Evolutionary conservation across 2,888 invertebrate genomes (phyloP), one percentile per base, ranked within the genome.

Genomic region (Syrista parreyssii): DNA sequence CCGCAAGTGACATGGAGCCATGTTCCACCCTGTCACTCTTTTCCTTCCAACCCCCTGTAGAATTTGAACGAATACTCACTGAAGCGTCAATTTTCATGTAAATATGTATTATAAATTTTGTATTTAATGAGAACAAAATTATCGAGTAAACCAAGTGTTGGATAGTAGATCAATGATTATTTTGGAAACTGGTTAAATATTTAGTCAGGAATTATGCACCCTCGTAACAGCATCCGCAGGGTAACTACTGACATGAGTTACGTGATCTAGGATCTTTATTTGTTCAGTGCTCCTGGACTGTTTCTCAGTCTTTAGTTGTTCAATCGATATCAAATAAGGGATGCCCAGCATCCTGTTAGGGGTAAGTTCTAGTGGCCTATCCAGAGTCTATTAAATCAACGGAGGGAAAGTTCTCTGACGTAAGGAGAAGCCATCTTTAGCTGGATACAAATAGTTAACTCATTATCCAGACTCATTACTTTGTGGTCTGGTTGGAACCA

Each of bases 181-280:
- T 74, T 35, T 23, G 76, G 71, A 76, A 1, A 32, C 76, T 79
- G 75, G n/a, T 72, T 74, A 82, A 84, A 83, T 85, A 82, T 84
- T 85, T 85, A 82, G 68, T 74, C 75, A 75, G 40, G 68, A 76
- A 81, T 83, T 84, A 80, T 82, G 80, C 78, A 83, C 79, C 82
- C 82, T 75, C 55, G 32, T 75, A 23, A n/a, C 40, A 55, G 55
- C 23, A 23, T 23, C 55, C 9, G 55, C 55, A 55, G 55, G 55
- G 55, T 23, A 9, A 23, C 23, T 55, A 23, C 55, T 23, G 55
- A 55, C 55, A 23, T 55, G 55, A 55, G 23, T 55, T 55, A 55
- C 9, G 55, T 55, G 55, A 55, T 55, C 9, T 55, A 55, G 23
- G 55, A 9, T 55, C 55, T 55, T 55, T 55, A 55, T 55, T 55